Percentiles rank a stretch among this genome's conserved stretches.
Evolutionary conservation across 1,140 invertebrate species (phyloP).

Genomic region (Eupeodes corollae): DNA sequence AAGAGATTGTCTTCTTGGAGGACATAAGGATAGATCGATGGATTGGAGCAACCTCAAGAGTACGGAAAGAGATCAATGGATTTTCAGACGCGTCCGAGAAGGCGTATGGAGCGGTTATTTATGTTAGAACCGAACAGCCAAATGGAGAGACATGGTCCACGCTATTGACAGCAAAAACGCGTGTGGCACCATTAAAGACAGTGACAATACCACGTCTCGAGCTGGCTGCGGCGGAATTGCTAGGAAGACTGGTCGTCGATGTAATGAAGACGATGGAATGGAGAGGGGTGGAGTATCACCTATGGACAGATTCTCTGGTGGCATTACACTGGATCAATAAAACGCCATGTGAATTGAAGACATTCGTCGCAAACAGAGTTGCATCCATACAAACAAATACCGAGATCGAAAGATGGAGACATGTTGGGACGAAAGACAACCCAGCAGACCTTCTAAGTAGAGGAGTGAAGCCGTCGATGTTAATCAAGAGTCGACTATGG

Average conservation of each 20-base stretch:
- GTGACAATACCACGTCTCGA: constrained; percentile 20
- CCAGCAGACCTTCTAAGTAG: too few relatives aligned
- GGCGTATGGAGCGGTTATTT: constrained; percentile 31
- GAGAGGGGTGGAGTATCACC: not conserved
- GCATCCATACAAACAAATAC: constrained; percentile 26
- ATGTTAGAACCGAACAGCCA: constrained; percentile 12
- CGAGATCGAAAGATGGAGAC: too few relatives aligned
- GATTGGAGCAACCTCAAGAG: not conserved
- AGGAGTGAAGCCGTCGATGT: too few relatives aligned
- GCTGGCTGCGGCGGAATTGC: constrained; percentile 13
- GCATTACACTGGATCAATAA: not conserved
- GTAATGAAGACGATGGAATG: not conserved
- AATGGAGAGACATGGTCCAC: not conserved
- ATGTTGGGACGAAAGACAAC: too few relatives aligned
- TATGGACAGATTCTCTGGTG: not conserved
- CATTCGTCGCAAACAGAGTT: constrained; percentile 26
- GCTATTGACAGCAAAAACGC: constrained; percentile 17
- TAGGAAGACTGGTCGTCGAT: not conserved
- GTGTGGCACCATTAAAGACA: constrained; percentile 18
- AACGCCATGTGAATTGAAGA: too few relatives aligned
- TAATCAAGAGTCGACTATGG: too few relatives aligned
- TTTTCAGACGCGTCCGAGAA: constrained; percentile 33
- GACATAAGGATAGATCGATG: too few relatives aligned
- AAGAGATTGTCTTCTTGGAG: too few relatives aligned
- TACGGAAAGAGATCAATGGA: constrained; percentile 12